A percentile compares a stretch with the other conserved stretches of the same genome.
These are phyloP conservation scores for Morelia viridis DNA, from an alignment of 2,797 vertebrate genomes.

Conservation along the genomic window DNA sequence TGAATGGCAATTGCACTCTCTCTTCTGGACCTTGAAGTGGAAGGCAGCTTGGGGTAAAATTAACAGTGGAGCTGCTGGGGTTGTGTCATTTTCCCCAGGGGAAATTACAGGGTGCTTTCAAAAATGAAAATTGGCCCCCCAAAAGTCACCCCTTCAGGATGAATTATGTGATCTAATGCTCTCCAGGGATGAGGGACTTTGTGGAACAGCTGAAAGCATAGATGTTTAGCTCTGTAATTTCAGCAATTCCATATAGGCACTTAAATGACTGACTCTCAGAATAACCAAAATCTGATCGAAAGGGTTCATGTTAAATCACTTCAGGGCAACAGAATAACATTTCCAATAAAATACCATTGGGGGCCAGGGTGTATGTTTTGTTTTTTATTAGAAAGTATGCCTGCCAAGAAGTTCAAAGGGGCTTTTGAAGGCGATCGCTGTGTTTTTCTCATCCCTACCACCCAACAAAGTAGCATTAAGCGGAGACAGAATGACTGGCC, in stretches of 20 bases:
- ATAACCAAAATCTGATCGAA: neutral
- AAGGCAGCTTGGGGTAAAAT: neutral
- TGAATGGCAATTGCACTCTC: rapidly evolving
- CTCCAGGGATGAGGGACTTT: neutral
- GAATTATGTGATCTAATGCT: neutral
- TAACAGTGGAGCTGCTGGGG: too few relatives aligned
- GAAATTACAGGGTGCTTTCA: neutral
- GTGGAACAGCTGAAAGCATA: neutral
- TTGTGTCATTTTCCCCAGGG: neutral
- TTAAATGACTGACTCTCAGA: neutral
- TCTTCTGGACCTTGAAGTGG: neutral
- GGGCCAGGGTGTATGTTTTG: neutral
- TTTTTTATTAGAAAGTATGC: neutral
- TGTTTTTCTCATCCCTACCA: neutral
- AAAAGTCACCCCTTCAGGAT: neutral
- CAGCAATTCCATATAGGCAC: neutral
- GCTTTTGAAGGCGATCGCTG: neutral
- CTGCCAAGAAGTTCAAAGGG: neutral
- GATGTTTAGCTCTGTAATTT: neutral
- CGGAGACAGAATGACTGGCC: neutral
- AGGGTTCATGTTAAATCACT: neutral
- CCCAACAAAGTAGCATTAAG: too few relatives aligned
- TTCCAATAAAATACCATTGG: neutral
- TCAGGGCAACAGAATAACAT: neutral
- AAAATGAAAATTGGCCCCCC: neutral